A percentile compares a stretch with the other conserved stretches of the same genome.
These are phyloP conservation scores for Hemithea aestivaria DNA, from an alignment of 2,888 invertebrate species.

Conservation along the genomic window DNA sequence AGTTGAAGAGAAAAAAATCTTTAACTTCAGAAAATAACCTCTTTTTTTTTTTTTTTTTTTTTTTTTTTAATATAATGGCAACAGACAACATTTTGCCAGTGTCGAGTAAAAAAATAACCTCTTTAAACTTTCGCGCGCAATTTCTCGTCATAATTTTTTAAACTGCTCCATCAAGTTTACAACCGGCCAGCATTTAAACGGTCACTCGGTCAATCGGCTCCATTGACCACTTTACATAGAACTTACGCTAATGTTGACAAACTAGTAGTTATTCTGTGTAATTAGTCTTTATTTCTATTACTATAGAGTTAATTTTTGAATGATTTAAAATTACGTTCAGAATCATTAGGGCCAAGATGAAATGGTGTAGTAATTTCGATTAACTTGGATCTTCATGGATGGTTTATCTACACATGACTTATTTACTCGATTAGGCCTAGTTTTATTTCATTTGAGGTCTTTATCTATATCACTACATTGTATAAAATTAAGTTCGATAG, in stretches of 20 bases:
- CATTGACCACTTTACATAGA: slow-evolving; percentile 24
- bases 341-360: slow-evolving; percentile 1
- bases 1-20: too few species aligned
- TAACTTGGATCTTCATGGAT: slow-evolving; percentile 2
- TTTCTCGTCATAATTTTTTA: slow-evolving; percentile 25
- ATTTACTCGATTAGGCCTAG: too few species aligned
- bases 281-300: neutral
- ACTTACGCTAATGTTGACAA: neutral
- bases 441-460: too few species aligned
- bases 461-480: too few species aligned
- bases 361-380: slow-evolving; percentile 6
- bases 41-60: too few species aligned
- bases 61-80: too few species aligned
- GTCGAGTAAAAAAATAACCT: neutral
- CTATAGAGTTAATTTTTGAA: too few species aligned
- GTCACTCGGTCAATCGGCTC: slow-evolving; percentile 41
- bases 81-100: too few species aligned
- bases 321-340: too few species aligned
- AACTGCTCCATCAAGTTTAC: slow-evolving; percentile 29
- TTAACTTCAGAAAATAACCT: too few species aligned
- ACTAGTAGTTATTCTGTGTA: neutral
- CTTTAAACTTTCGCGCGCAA: slow-evolving; percentile 18
- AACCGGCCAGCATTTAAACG: slow-evolving; percentile 14
- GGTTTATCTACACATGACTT: slow-evolving; percentile 5
- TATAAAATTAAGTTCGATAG: too few species aligned